Base-by-base conservation (phyloP, 2,113 vertebrate genomes). In the Microcebus lehilahytsara region DNA sequence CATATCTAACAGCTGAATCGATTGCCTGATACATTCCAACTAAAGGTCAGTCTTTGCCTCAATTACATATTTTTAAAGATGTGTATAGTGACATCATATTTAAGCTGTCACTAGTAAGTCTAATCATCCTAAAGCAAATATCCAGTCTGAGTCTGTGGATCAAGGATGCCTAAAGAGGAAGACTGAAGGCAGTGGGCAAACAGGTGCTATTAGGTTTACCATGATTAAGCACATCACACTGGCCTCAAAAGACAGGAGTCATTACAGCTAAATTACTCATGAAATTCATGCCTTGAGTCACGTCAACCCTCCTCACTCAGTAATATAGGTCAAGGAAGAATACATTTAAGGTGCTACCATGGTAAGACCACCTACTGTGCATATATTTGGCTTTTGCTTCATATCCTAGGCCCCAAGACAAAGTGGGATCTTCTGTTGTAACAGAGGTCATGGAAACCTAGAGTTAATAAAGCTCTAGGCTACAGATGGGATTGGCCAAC, bases 271-370 rank as follows among this genome's bases (percentile, higher is more conserved):
- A 97, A 79, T 89, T 84, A 80, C 22, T 74, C 25, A 79, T 58
- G 30, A 86, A 94, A 97, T 67, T 22, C 23, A 79, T 91, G 62
- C 11, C 30, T 94, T 66, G 25, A 80, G 67, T 92, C 66, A 80
- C 17, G 5, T 89, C 78, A 94, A 53, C 16, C 4, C 37, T 71
- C 84, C 10, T 3, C n/a, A 64, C 75, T 58, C 79, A 66, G 23
- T 85, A 53, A 96, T 20, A 84, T 8, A 71, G 30, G 32, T n/a
- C 40, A 83, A 42, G 49, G 49, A 91, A 77, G 37, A 91, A 83
- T 60, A 7, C 9, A 4, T 83, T 83, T 40, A 19, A 19, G 9
- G 62, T 51, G n/a, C 27, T 77, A 11, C 34, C 1, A 46, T 46
- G 46, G 46, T 67, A 60, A 83, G 27, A 78, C 34, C 67, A 40